A percentile compares a stretch with the other conserved stretches of the same genome.
These are phyloP conservation scores for Nesidiocoris tenuis DNA, from an alignment of 2,888 invertebrate genomes.

Conservation along the genomic window DNA sequence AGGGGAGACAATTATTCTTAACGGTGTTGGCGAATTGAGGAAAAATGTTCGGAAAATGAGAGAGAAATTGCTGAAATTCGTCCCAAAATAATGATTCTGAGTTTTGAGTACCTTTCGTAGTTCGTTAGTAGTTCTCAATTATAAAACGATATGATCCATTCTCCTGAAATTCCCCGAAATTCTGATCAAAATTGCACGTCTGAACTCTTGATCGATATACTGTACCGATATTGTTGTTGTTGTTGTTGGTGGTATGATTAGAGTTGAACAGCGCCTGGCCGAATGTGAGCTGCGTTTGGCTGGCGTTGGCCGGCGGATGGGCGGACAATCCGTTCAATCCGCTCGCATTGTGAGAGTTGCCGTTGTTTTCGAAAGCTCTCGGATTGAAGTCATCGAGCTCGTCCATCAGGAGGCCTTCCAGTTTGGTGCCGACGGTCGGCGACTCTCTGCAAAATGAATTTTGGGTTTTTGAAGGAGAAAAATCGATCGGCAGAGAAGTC, in stretches of 20 bases:
- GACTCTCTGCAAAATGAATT: conserved; percentile 52
- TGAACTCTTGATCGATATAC: too few species aligned
- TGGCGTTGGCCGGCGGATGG: background rate
- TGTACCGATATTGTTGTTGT: conserved; percentile 25
- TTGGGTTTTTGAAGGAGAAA: background rate
- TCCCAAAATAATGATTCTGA: too few species aligned
- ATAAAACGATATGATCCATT: too few species aligned
- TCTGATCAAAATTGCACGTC: too few species aligned
- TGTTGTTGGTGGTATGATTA: background rate
- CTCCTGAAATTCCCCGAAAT: too few species aligned
- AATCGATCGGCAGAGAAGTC: too few species aligned
- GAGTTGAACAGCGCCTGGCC: conserved; percentile 36
- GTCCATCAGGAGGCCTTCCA: conserved; percentile 73
- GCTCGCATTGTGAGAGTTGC: conserved; percentile 6
- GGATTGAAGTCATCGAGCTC: conserved; percentile 86
- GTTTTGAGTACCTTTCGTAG: too few species aligned
- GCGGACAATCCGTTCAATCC: background rate
- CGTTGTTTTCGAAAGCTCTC: conserved; percentile 67
- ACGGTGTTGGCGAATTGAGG: too few species aligned
- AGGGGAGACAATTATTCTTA: background rate
- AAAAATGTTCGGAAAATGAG: too few species aligned
- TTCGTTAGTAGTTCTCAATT: too few species aligned
- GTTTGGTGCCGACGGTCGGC: conserved; percentile 72
- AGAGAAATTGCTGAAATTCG: too few species aligned
- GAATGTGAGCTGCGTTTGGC: conserved; percentile 2